Base-by-base conservation (phyloP, 1,140 invertebrate genomes). In the Saccostrea cuccullata region DNA sequence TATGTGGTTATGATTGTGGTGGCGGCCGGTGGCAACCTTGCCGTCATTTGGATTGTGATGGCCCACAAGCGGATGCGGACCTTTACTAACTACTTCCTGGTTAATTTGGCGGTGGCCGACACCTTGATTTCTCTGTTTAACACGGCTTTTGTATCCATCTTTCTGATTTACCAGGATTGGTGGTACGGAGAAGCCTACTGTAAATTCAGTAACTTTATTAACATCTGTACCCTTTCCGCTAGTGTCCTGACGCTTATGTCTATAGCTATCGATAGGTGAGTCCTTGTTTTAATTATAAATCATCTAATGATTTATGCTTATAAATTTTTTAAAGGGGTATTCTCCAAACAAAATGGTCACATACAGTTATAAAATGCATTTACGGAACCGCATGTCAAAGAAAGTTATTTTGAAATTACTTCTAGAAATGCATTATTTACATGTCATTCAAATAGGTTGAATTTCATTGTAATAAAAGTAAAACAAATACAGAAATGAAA, bases 21-120 rank as follows among this genome's bases (percentile, higher is more conserved):
- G 70, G 97, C 98, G n/a, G 97, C 98, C 15, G 97, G 97, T 55
- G 98, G 98, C 0, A 99, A 99, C 94, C 95, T 98, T 58, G 98
- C 99, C 90, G 98, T 99, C 77, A 98, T 99, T 91, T 98, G 98
- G 97, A 99, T 99, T 90, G 98, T 99, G 3, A 94, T 98, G 64
- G 97, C 97, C 20, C 96, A 96, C 95, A 96, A 97, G 89, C 96
- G 98, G 87, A 99, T 99, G 98, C 95, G 98, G 82, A 98, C 98
- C 0, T 98, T 99, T 4, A 99, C 98, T 83, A 99, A 99, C 95
- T 99, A 99, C 94, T 98, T 99, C 94, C 95, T 99, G 82, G 97
- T 99, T n/a, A 99, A 99, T 94, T 95, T 99, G 77, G 98, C 98
- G 88, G 96, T 98, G 30, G 98, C 98, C 20, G 98, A 99, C 94